phyloP scores from a whole-genome alignment of 2,888 invertebrate genomes.

The Scotopteryx bipunctaria region DNA sequence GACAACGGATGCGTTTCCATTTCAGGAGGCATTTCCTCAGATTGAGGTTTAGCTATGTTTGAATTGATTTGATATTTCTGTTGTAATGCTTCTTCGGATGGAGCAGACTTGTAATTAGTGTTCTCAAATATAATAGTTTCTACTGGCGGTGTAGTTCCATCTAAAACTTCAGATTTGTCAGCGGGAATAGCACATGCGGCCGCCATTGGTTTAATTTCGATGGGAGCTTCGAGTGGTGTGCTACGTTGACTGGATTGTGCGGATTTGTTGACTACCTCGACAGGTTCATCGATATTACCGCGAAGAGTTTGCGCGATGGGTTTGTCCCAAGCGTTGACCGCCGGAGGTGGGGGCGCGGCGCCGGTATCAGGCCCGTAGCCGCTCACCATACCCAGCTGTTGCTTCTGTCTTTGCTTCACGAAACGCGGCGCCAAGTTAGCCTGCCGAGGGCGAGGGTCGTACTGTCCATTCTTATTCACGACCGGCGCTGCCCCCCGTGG shows the following conservation, averaged over 20 bases:
- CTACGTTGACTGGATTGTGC: slow-evolving; percentile 74
- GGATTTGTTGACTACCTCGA: slow-evolving; percentile 60
- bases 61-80: slow-evolving; percentile 82
- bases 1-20: slow-evolving; percentile 70
- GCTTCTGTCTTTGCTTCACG: slow-evolving; percentile 87
- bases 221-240: slow-evolving; percentile 67
- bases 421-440: slow-evolving; percentile 90
- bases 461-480: slow-evolving; percentile 66
- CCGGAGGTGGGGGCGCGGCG: slow-evolving; percentile 86
- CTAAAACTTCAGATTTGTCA: slow-evolving; percentile 84
- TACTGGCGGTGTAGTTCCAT: slow-evolving; percentile 91
- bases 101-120: slow-evolving; percentile 92
- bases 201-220: slow-evolving; percentile 58
- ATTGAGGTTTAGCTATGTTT: slow-evolving; percentile 71
- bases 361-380: slow-evolving; percentile 80
- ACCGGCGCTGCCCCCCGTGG: slow-evolving; percentile 63
- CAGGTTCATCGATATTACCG: slow-evolving; percentile 76
- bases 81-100: slow-evolving; percentile 86
- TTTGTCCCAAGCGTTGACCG: slow-evolving; percentile 94
- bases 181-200: slow-evolving; percentile 54
- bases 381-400: slow-evolving; percentile 70
- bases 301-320: slow-evolving; percentile 88
- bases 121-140: slow-evolving; percentile 96
- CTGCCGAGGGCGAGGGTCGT: slow-evolving; percentile 76
- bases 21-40: slow-evolving; percentile 78